Percentiles rank a stretch among this genome's conserved stretches.
Conservation (phyloP, 2,888 invertebrate species). For the Rapana venosa region DNA sequence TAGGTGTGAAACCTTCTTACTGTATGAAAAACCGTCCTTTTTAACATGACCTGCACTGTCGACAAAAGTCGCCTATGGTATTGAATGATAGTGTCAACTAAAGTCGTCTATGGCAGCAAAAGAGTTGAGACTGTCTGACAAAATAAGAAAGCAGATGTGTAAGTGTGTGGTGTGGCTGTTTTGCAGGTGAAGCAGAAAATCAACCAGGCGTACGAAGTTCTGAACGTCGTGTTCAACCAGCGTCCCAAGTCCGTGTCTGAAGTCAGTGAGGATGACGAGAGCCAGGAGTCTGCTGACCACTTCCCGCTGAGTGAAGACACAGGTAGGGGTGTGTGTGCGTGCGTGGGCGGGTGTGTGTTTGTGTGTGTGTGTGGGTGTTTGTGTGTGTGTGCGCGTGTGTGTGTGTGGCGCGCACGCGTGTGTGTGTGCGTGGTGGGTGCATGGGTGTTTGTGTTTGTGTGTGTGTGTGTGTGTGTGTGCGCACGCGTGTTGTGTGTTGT, state of each 20-base stretch:
- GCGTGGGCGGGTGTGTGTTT: background rate
- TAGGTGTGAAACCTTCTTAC: no score
- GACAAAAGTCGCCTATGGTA: no score
- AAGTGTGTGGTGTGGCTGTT: background rate
- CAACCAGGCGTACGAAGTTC: slow-evolving; percentile 64
- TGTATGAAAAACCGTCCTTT: no score
- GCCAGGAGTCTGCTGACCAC: background rate
- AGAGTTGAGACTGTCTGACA: no score
- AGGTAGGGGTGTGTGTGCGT: background rate
- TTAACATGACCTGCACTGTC: no score
- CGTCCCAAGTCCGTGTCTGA: slow-evolving; percentile 13
- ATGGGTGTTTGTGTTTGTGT: slow-evolving; percentile 4
- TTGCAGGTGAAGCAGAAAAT: slow-evolving; percentile 66
- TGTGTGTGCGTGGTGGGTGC: background rate
- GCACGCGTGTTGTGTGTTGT: no score
- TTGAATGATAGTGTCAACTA: no score
- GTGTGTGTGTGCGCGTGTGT: background rate
- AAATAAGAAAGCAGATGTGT: no score
- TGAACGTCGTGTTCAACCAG: slow-evolving; percentile 49
- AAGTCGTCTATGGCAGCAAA: no score
- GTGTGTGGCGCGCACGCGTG: background rate
- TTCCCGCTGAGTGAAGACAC: background rate
- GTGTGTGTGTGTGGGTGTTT: no score
- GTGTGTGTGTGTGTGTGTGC: background rate
- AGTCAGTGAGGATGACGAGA: slow-evolving; percentile 39